Conservation (phyloP, 2,797 vertebrate genomes). For the Bucorvus abyssinicus region DNA sequence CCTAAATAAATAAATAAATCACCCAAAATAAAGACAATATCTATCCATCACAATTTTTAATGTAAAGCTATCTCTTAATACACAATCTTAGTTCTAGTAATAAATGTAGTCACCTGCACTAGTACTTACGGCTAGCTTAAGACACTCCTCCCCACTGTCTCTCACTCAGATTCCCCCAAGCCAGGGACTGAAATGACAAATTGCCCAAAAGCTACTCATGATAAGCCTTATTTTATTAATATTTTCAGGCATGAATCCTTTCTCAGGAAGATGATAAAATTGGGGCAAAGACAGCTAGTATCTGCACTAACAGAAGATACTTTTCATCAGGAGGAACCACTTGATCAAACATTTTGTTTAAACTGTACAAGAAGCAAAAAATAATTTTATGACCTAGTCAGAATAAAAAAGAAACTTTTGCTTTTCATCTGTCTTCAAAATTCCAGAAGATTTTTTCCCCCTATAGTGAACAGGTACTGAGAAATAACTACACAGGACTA, state of each 20-base stretch:
- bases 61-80: not conserved
- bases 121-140: not conserved
- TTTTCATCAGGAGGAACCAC: not conserved
- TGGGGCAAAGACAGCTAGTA: not conserved
- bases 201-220: not conserved
- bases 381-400: not conserved
- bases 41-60: not conserved
- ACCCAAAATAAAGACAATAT: not conserved
- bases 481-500: not conserved
- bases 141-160: not conserved
- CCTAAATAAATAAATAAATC: not conserved
- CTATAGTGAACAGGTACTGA: not conserved
- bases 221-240: slow-evolving; percentile 59
- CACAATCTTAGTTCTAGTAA: not conserved
- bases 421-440: not conserved
- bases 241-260: slow-evolving; percentile 14
- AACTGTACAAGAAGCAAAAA: not conserved
- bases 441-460: not conserved
- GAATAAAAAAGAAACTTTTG: not conserved
- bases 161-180: not conserved
- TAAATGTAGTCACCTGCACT: not conserved
- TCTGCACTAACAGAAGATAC: not conserved
- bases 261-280: not conserved
- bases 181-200: slow-evolving; percentile 8
- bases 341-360: not conserved